Evolutionary conservation across 2,797 vertebrate species (phyloP), one percentile per base, ranked within the genome.

Genomic region (Mormyrus proboscirostris): DNA sequence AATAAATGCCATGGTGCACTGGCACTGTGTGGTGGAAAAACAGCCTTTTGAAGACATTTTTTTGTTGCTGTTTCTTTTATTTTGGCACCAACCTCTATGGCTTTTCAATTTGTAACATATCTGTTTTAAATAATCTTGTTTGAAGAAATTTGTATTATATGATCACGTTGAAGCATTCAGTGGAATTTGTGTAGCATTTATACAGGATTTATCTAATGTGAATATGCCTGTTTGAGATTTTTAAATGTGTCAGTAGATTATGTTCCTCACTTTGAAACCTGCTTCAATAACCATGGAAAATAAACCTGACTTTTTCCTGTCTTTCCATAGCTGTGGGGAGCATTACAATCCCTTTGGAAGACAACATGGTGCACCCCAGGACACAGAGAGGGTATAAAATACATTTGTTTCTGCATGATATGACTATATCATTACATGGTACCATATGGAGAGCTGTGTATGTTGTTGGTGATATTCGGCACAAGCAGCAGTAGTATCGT

Each of bases 301-400:
- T 47, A 14, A 49, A 12, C 50, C 69, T 19, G 5, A 38, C 5
- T 83, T n/a, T 82, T 5, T 57, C 22, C 7, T 76, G n/a, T 89
- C 16, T 87, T 49, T 89, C 8, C 49, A n/a, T 93, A 99, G 98
- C 90, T 98, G 98, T 90, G 98, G 98, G 12, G 96, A 97, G 5
- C 98, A 99, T 93, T 99, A 94, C 89, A 97, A 99, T 92, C 98
- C 98, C 0, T 93, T 93, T 10, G 95, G 96, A 33, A 95, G 90
- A 85, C 92, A 91, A 47, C 98, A 99, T 0, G 97, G 98, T 0
- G 95, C 95, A 4, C 98, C 97, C 0, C 93, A 91, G 90, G 97
- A 98, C 88, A 91, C 94, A 2, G 95, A 96, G n/a, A 92, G 95
- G 96, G 96, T 96, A 95, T 19, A 0, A 44, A 62, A 87, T 16